Percentiles rank a stretch among this genome's conserved stretches.
phyloP scores from a whole-genome alignment of 2,888 invertebrate species.

The Physocephala rufipes region DNA sequence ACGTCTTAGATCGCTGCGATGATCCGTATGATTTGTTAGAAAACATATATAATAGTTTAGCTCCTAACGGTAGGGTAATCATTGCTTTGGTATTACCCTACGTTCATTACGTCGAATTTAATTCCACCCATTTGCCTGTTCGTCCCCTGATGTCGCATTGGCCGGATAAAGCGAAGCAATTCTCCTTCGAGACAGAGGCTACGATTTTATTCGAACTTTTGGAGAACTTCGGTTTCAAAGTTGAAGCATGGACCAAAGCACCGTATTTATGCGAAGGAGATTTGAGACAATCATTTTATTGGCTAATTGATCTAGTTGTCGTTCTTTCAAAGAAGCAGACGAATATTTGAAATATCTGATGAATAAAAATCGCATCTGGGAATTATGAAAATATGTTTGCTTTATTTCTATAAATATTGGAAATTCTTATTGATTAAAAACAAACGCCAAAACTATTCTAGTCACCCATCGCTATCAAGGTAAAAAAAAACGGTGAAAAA shows the following conservation, averaged over 20 bases:
- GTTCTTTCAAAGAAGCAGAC: constrained; percentile 70
- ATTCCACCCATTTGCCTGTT: constrained; percentile 72
- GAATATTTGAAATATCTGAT: neutral
- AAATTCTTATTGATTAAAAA: neutral
- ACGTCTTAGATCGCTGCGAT: constrained; percentile 93
- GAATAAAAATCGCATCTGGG: neutral
- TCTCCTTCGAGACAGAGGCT: constrained; percentile 82
- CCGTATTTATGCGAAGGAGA: constrained; percentile 99
- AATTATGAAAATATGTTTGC: constrained; percentile 9
- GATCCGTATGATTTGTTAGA: constrained; percentile 81
- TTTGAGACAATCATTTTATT: constrained; percentile 88
- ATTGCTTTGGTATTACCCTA: constrained; percentile 95
- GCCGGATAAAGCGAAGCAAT: constrained; percentile 72
- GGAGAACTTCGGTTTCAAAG: constrained; percentile 73
- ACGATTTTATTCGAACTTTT: constrained; percentile 73
- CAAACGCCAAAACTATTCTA: too few relatives aligned
- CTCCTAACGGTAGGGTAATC: constrained; percentile 78
- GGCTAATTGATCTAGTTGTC: constrained; percentile 91
- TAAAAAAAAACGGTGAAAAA: too few relatives aligned
- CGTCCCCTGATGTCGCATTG: constrained; percentile 67
- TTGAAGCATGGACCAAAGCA: constrained; percentile 86
- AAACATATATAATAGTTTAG: constrained; percentile 77
- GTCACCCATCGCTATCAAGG: too few relatives aligned
- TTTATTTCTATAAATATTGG: neutral
- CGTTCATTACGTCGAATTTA: constrained; percentile 91